Conservation (phyloP, 2,888 invertebrate genomes). For the Tipula unca region DNA sequence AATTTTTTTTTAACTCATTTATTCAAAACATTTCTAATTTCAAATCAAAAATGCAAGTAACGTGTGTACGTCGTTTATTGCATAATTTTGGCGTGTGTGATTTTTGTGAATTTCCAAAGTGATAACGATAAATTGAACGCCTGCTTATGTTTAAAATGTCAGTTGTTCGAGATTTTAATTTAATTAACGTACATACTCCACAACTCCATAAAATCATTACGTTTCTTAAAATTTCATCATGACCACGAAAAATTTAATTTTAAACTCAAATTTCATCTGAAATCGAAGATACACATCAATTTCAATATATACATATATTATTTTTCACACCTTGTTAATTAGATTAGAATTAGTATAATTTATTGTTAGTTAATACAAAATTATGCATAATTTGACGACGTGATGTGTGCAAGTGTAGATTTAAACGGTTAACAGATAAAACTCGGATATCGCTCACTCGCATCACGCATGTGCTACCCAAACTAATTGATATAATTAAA, state of each 20-base stretch:
- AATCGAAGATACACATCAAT: background rate
- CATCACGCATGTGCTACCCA: background rate
- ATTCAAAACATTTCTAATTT: background rate
- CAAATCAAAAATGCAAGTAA: background rate
- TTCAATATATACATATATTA: background rate
- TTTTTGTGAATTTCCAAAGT: background rate
- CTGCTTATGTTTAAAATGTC: background rate
- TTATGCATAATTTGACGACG: background rate
- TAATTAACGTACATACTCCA: background rate
- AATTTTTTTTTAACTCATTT: background rate
- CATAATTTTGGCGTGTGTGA: background rate
- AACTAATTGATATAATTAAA: too few relatives aligned
- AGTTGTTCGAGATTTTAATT: background rate
- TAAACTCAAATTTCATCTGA: background rate
- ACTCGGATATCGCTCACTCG: background rate
- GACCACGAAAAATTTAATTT: background rate
- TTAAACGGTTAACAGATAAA: background rate
- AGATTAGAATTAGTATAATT: slow-evolving; percentile 9
- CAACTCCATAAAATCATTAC: background rate
- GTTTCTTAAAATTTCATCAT: background rate
- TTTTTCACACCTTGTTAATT: background rate
- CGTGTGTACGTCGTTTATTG: background rate
- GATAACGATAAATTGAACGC: background rate
- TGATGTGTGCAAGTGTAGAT: background rate
- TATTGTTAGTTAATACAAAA: background rate